Base-by-base conservation (phyloP, 2,113 vertebrate species). In the Athene cunicularia region DNA sequence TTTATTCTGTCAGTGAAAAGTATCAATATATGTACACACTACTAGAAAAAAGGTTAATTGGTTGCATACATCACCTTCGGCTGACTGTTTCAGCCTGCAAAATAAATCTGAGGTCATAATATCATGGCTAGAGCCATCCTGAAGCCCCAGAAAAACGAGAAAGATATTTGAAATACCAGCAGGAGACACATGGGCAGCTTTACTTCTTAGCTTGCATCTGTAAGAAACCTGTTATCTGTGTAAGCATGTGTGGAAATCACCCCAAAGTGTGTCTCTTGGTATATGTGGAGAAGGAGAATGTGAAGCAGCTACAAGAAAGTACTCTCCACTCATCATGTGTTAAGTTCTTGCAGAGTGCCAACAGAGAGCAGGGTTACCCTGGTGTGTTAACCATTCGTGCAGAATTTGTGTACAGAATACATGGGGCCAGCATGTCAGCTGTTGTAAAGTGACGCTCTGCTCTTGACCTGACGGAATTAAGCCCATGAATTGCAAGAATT, bases 261-360 rank as follows among this genome's bases (percentile, higher is more conserved):
- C 45, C 27, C 5, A 2, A 33, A 33, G 12, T 3, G 9, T 23
- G 11, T 30, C 13, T 50, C 43, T 58, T 12, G 5, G 5, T n/a
- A 0, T 11, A 10, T 33, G 23, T 8, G 27, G 39, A 26, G 35
- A n/a, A 53, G 11, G 11, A 14, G 47, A 28, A 23, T 5, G 27
- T 9, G 58, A 30, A 41, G 73, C 11, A 11, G 58, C 28, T 59
- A 30, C 22, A 28, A n/a, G 66, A 4, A 41, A 18, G 21, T 21
- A 3, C 39, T 16, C 0, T 22, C 20, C 3, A 1, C 28, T 47
- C 2, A 1, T 63, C 11, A 8, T 0, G 17, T 6, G 18, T 39
- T 1, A 5, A 13, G 45, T 7, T 68, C 47, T 30, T 0, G 0
- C 5, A 8, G 56, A 15, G 49, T 3, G 28, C 41, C 33, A 7